Percentiles rank a stretch among this genome's conserved stretches.
phyloP scores from a whole-genome alignment of 2,113 vertebrate species.

The Gallinago undulata region DNA sequence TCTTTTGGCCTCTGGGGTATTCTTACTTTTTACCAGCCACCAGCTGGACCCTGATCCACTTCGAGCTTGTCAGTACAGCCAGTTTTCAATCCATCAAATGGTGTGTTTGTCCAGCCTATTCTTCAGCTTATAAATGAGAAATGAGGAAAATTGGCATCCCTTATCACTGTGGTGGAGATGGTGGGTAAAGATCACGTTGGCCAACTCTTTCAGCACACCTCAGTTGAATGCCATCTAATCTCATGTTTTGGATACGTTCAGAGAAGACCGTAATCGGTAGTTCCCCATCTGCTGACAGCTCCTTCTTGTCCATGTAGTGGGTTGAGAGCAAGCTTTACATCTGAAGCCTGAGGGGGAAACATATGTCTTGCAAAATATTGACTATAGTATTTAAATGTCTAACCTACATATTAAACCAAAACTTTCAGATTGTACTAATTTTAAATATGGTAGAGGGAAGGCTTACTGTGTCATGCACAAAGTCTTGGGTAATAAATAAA shows the following conservation, averaged over 20 bases:
- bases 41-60: background rate
- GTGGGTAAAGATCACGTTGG: background rate
- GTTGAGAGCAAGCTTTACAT: background rate
- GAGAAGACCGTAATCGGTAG: background rate
- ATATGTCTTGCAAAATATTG: background rate
- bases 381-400: background rate
- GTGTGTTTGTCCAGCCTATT: background rate
- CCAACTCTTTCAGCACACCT: background rate
- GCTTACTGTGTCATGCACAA: background rate
- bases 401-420: background rate
- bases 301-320: background rate
- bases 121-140: background rate
- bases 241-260: background rate
- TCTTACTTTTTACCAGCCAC: background rate
- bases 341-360: background rate
- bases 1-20: background rate
- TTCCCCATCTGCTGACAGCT: background rate
- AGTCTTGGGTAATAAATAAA: background rate
- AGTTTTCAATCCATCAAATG: background rate
- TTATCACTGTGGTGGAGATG: background rate
- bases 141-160: background rate
- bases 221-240: background rate
- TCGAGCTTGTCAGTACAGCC: background rate
- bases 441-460: background rate
- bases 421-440: background rate